A percentile compares a stretch with the other conserved stretches of the same genome.
Conservation (phyloP, 2,888 invertebrate species). For the Cephalotes varians region DNA sequence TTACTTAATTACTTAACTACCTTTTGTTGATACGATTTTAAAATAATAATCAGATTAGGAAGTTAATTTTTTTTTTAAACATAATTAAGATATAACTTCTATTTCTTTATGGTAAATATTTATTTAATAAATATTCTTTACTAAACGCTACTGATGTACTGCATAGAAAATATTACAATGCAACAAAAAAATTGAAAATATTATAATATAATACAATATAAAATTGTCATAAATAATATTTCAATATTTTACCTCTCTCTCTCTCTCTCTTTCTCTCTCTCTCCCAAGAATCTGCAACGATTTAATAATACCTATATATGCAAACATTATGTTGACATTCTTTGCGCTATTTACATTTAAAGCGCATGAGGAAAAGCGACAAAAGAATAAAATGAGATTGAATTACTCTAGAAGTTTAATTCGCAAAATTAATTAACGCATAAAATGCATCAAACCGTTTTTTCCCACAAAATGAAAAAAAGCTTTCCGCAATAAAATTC, state of each 20-base stretch:
- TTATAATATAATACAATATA: conserved; percentile 68
- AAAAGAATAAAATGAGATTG: conserved; percentile 1
- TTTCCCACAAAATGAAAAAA: conserved; percentile 23
- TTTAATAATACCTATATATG: neutral
- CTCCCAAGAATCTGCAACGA: too few relatives aligned
- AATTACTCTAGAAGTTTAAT: conserved; percentile 5
- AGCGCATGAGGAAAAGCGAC: neutral
- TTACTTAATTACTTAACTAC: neutral
- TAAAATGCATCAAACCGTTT: conserved; percentile 13
- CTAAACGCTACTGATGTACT: conserved; percentile 74
- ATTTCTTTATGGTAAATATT: conserved; percentile 59
- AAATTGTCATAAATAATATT: neutral
- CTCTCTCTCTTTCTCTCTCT: too few relatives aligned
- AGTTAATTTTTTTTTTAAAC: neutral
- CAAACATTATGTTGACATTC: neutral
- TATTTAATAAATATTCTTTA: conserved; percentile 79
- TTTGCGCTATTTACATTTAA: neutral
- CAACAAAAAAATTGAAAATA: conserved; percentile 63
- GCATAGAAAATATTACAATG: conserved; percentile 76
- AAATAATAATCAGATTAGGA: neutral
- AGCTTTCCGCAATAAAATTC: conserved; percentile 5
- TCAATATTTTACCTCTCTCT: too few relatives aligned
- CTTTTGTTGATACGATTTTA: conserved; percentile 5
- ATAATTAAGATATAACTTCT: neutral
- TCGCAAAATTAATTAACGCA: conserved; percentile 7